Evolutionary conservation across 2,797 vertebrate genomes (phyloP).

Genomic region (Etheostoma nigrum): DNA sequence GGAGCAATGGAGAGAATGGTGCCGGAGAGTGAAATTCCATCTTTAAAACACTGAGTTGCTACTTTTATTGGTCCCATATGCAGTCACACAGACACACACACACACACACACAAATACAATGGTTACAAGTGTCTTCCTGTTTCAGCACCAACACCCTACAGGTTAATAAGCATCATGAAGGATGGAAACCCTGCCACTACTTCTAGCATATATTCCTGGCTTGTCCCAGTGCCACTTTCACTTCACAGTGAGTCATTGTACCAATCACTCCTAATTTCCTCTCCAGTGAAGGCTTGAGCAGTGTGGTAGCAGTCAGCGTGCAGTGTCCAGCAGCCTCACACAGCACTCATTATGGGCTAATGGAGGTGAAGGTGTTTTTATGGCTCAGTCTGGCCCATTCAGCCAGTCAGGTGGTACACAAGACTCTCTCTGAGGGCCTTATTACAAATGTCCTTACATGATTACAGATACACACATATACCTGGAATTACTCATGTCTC

Average conservation of each 20-base stretch:
- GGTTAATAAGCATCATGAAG: conserved; percentile 61
- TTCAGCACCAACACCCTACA: conserved; percentile 60
- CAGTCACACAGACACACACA: conserved; percentile 14
- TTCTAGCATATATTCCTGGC: conserved; percentile 41
- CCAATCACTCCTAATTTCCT: conserved; percentile 77
- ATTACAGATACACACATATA: conserved; percentile 35
- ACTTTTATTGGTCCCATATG: conserved; percentile 52
- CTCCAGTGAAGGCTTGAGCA: conserved; percentile 47
- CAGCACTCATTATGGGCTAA: conserved; percentile 77
- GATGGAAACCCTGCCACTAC: conserved; percentile 50
- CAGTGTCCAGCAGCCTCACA: conserved; percentile 63
- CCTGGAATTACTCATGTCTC: conserved; percentile 51
- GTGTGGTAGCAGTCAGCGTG: conserved; percentile 54
- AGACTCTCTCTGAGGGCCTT: conserved; percentile 58
- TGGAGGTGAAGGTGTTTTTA: conserved; percentile 79
- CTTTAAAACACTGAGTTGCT: conserved; percentile 42
- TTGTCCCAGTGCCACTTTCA: conserved; percentile 70
- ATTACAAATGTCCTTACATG: conserved; percentile 54
- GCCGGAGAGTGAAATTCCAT: conserved; percentile 49
- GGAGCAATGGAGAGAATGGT: conserved; percentile 30
- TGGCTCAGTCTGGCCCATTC: conserved; percentile 62
- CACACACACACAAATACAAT: conserved; percentile 21
- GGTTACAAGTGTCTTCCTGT: conserved; percentile 60
- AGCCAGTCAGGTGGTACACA: conserved; percentile 62
- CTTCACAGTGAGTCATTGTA: conserved; percentile 84